These are phyloP conservation scores for Heteractis magnifica DNA, from an alignment of 92 coral and sea anemone species.

Conservation along the genomic window DNA sequence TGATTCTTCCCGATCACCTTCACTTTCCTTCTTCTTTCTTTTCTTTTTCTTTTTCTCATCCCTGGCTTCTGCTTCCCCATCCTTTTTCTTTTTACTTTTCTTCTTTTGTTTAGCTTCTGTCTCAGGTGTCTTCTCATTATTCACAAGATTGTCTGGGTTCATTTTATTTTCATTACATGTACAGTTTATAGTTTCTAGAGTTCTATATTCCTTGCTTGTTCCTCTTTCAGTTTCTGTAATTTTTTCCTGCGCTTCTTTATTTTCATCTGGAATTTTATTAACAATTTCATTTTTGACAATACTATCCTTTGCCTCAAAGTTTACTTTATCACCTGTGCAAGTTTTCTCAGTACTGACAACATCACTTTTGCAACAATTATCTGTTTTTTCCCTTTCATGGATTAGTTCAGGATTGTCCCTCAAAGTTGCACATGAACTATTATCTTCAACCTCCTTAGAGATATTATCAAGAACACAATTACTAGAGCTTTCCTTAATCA, in stretches of 20 bases:
- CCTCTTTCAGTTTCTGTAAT: not conserved
- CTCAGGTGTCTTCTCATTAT: conserved; percentile 11
- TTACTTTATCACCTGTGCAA: not conserved
- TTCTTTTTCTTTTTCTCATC: conserved; percentile 50
- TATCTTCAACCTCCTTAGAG: not conserved
- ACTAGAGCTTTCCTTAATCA: not conserved
- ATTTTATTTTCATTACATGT: not conserved
- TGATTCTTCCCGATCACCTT: not conserved
- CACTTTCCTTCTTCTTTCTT: conserved; percentile 23
- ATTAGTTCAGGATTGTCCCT: not conserved
- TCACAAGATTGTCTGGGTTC: not conserved
- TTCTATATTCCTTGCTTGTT: not conserved
- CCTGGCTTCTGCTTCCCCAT: conserved; percentile 33
- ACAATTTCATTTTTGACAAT: not conserved
- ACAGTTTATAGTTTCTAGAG: too few species aligned
- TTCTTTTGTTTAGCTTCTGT: conserved; percentile 44
- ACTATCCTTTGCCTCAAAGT: not conserved
- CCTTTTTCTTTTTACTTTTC: conserved; percentile 39
- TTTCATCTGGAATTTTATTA: not conserved
- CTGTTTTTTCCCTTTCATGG: not conserved
- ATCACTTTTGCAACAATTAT: not conserved
- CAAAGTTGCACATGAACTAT: not conserved
- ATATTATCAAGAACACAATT: not conserved
- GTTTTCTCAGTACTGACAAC: not conserved
- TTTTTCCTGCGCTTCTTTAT: not conserved